Conservation (phyloP, 1,140 invertebrate genomes). For the Heliconius nattereri region DNA sequence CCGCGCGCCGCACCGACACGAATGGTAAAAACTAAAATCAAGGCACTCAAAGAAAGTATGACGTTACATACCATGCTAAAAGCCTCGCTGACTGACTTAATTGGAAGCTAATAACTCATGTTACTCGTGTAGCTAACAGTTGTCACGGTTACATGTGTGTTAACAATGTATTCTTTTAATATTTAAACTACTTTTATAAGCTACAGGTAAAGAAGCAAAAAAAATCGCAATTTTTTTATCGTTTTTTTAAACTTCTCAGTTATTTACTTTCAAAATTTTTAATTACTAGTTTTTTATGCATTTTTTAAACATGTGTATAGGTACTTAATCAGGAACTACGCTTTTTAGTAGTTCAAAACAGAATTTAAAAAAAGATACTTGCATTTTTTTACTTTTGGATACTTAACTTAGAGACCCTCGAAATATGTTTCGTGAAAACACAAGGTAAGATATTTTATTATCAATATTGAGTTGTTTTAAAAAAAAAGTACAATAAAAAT, state of each 20-base stretch:
- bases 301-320: too few relatives aligned
- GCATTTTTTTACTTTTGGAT: too few relatives aligned
- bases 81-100: slow-evolving; percentile 63
- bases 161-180: slow-evolving; percentile 39
- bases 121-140: slow-evolving; percentile 58
- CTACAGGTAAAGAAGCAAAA: not conserved
- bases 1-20: slow-evolving; percentile 55
- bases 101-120: slow-evolving; percentile 65
- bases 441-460: not conserved
- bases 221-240: too few relatives aligned
- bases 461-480: not conserved
- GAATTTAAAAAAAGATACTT: too few relatives aligned
- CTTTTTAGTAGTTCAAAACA: too few relatives aligned
- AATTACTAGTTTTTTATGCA: too few relatives aligned
- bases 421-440: not conserved
- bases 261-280: too few relatives aligned
- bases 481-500: slow-evolving; percentile 46
- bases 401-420: too few relatives aligned
- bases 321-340: too few relatives aligned
- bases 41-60: slow-evolving; percentile 73
- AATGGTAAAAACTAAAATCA: slow-evolving; percentile 63
- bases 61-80: slow-evolving; percentile 66
- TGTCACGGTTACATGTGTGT: slow-evolving; percentile 39
- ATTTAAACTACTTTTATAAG: not conserved
- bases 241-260: too few relatives aligned